These are phyloP conservation scores for Zosterops japonicus DNA, from an alignment of 2,113 vertebrate genomes.

Conservation along the genomic window DNA sequence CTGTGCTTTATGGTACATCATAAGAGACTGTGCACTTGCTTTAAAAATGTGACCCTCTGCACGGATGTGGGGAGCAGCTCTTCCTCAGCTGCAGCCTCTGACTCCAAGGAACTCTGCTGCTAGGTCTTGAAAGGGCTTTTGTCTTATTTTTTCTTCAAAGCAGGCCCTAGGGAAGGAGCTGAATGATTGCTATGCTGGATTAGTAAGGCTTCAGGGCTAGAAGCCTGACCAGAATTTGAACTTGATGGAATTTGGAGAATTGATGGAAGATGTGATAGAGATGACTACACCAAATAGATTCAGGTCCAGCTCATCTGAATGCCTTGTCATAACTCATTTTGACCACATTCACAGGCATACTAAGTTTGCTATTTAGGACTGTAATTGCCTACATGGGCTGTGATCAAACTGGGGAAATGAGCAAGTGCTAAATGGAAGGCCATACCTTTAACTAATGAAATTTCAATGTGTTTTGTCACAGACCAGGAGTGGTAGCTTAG, in stretches of 20 bases:
- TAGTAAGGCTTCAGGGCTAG: background rate
- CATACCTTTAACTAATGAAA: background rate
- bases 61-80: background rate
- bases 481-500: background rate
- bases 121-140: background rate
- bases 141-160: background rate
- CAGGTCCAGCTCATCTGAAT: background rate
- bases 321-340: background rate
- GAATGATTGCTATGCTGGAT: background rate
- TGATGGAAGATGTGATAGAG: background rate
- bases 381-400: background rate
- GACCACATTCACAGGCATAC: background rate
- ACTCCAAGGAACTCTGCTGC: background rate
- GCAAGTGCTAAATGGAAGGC: too few relatives aligned
- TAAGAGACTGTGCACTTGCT: background rate
- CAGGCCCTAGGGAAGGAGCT: background rate
- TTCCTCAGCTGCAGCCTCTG: background rate
- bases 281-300: background rate
- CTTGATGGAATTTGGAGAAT: background rate
- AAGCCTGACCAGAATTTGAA: background rate
- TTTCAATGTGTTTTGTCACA: background rate
- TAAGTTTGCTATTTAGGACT: background rate
- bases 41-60: background rate
- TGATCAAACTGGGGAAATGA: background rate
- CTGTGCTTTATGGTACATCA: background rate